These are phyloP conservation scores for Tribolium castaneum DNA, from an alignment of 1,140 invertebrate species.

Conservation along the genomic window DNA sequence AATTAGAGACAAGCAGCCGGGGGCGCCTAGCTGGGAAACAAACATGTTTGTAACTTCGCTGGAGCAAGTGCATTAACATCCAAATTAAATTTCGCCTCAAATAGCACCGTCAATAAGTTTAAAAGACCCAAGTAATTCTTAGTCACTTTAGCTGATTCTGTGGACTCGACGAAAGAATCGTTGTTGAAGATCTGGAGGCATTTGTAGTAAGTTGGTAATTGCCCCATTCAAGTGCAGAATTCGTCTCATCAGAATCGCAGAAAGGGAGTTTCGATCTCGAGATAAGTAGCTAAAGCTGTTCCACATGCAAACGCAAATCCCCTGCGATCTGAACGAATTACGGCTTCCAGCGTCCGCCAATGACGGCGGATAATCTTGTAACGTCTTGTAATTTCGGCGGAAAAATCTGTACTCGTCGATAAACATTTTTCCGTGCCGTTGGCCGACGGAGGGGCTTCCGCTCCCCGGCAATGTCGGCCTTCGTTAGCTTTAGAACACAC, in stretches of 20 bases:
- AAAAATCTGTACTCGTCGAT: background rate
- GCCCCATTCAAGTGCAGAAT: background rate
- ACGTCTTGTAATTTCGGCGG: background rate
- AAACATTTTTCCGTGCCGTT: constrained; percentile 31
- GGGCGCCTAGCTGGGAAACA: no score
- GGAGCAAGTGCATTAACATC: no score
- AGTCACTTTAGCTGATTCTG: no score
- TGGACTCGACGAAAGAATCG: background rate
- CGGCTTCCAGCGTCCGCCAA: background rate
- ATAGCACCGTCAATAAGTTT: no score
- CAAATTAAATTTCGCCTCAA: no score
- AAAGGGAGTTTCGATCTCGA: background rate
- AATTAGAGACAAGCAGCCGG: no score
- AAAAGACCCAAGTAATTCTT: no score
- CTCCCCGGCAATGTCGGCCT: background rate
- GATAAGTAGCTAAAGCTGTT: constrained; percentile 17
- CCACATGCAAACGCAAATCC: background rate
- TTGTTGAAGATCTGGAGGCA: background rate
- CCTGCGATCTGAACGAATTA: background rate
- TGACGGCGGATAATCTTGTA: constrained; percentile 9
- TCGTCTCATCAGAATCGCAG: background rate
- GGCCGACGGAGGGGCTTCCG: constrained; percentile 3
- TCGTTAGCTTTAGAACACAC: constrained; percentile 4
- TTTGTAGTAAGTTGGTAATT: background rate
- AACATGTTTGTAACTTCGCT: no score